Conservation (phyloP, 2,797 vertebrate genomes). For the Martes flavigula region DNA sequence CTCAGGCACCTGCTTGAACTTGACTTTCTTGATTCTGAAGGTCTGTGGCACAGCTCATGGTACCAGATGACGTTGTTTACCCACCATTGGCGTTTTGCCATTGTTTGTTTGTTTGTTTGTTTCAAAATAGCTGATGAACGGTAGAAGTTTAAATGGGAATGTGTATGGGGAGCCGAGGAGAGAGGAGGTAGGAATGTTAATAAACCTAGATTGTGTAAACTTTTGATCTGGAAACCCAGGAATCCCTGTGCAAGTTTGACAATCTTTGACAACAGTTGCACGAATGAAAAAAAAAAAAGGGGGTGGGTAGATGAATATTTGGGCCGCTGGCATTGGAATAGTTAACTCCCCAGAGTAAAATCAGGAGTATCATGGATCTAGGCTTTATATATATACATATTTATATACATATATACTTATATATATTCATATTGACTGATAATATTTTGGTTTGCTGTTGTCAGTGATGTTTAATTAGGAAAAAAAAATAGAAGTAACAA, state of each 20-base stretch:
- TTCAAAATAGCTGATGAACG: neutral
- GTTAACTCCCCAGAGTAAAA: slow-evolving; percentile 59
- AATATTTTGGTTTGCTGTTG: neutral
- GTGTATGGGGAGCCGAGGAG: neutral
- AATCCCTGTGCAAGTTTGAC: slow-evolving; percentile 21
- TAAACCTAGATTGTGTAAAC: slow-evolving; percentile 46
- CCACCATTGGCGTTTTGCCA: neutral
- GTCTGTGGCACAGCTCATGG: neutral
- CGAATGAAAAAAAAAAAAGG: neutral
- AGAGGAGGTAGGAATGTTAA: neutral
- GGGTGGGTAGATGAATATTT: neutral
- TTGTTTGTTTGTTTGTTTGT: neutral
- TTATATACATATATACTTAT: neutral
- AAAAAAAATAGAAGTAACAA: neutral
- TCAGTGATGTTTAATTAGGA: slow-evolving; percentile 22
- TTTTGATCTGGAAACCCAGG: slow-evolving; percentile 54
- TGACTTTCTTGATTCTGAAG: neutral
- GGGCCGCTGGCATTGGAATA: neutral
- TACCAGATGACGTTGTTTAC: neutral
- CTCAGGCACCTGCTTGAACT: slow-evolving; percentile 51
- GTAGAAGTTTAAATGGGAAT: slow-evolving; percentile 47
- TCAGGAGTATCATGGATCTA: neutral
- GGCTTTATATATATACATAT: neutral
- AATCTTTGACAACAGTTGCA: neutral
- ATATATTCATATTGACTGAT: neutral